Conservation (phyloP, 2,888 invertebrate genomes). For the Dorcus hopei region DNA sequence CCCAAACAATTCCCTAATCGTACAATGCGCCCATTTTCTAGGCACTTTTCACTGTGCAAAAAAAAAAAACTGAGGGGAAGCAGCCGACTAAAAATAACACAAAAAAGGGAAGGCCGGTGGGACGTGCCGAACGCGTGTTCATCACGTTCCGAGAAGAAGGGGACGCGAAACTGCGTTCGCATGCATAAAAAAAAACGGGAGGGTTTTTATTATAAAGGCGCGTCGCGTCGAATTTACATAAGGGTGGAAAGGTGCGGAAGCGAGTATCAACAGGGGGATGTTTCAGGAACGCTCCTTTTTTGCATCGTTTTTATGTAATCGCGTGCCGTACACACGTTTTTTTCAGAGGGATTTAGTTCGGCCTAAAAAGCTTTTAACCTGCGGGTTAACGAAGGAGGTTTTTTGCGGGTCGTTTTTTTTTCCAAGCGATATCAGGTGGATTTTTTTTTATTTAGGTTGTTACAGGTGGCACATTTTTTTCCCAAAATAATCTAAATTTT, state of each 20-base stretch:
- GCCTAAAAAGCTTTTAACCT: conserved; percentile 6
- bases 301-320: background rate
- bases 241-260: conserved; percentile 20
- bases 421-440: background rate
- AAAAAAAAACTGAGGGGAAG: conserved; percentile 27
- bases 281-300: conserved; percentile 4
- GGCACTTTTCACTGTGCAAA: conserved; percentile 21
- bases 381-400: background rate
- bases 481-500: too few relatives aligned
- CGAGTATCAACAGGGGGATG: conserved; percentile 13
- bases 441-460: background rate
- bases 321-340: background rate
- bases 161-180: conserved; percentile 20
- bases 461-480: background rate
- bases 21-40: conserved; percentile 29
- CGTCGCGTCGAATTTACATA: conserved; percentile 25
- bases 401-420: conserved; percentile 7
- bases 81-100: conserved; percentile 31
- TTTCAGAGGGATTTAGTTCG: conserved; percentile 9
- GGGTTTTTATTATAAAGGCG: conserved; percentile 21
- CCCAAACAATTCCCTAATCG: background rate
- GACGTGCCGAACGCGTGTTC: conserved; percentile 30
- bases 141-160: conserved; percentile 28
- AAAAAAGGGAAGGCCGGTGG: conserved; percentile 30
- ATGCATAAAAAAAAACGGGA: conserved; percentile 23